These are phyloP conservation scores for Philopotamus ludificatus DNA, from an alignment of 1,140 invertebrate species.

Conservation along the genomic window DNA sequence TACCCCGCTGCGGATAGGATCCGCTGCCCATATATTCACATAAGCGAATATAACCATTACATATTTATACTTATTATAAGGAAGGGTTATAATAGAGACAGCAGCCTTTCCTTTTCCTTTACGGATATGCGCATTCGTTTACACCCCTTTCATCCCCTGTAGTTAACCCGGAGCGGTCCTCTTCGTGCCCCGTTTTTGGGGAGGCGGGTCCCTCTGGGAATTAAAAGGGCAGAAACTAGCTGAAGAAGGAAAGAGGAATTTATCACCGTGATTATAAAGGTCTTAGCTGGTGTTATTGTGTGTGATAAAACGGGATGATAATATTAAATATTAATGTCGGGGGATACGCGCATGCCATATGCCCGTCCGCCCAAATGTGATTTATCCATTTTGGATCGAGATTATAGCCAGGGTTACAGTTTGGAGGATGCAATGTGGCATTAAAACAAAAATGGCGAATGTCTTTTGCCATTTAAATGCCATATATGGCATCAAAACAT, in stretches of 20 bases:
- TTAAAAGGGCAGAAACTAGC: slow-evolving; percentile 43
- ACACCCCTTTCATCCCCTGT: slow-evolving; percentile 26
- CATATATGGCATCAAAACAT: no score
- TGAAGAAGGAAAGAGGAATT: slow-evolving; percentile 42
- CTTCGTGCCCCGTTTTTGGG: slow-evolving; percentile 6
- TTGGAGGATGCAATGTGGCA: no score
- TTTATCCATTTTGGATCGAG: no score
- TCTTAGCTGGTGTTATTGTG: slow-evolving; percentile 41
- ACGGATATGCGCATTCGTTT: slow-evolving; percentile 39
- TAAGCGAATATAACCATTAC: slow-evolving; percentile 35
- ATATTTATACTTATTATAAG: slow-evolving; percentile 42
- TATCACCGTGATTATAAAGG: slow-evolving; percentile 42
- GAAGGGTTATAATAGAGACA: slow-evolving; percentile 39
- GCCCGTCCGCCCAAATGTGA: no score
- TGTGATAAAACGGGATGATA: slow-evolving; percentile 40
- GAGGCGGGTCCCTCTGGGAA: slow-evolving; percentile 34
- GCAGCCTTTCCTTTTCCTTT: slow-evolving; percentile 39
- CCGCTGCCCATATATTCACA: slow-evolving; percentile 20
- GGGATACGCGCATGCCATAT: no score
- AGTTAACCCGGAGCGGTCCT: slow-evolving; percentile 33
- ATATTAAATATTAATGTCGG: slow-evolving; percentile 41
- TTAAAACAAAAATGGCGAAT: no score
- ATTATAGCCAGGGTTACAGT: no score
- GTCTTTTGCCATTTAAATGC: no score
- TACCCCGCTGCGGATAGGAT: slow-evolving; percentile 16